Evolutionary conservation across 2,113 vertebrate genomes (phyloP).

Genomic region (Oreochromis tanganicae): DNA sequence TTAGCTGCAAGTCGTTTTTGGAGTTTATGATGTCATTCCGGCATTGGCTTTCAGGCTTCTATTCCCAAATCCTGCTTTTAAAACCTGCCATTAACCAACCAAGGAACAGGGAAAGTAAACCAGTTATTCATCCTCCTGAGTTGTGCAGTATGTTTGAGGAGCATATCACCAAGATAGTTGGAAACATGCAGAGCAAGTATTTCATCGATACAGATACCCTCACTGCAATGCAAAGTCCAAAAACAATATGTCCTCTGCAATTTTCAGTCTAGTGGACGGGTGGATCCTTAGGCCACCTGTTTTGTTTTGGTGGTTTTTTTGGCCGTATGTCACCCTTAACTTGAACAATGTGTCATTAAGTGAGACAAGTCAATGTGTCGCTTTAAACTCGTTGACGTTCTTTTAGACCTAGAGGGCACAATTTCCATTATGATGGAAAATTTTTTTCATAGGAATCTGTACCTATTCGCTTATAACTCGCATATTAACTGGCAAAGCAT

Average conservation of each 20-base stretch:
- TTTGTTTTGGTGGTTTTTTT: neutral
- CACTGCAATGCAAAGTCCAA: neutral
- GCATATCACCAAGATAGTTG: neutral
- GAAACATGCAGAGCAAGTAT: neutral
- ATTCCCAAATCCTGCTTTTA: conserved; percentile 13
- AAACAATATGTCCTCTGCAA: neutral
- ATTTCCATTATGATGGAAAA: neutral
- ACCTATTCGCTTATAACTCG: neutral
- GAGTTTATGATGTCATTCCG: conserved; percentile 36
- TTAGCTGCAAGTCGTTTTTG: conserved; percentile 21
- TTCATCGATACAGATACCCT: neutral
- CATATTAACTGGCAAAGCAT: neutral
- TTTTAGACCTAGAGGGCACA: neutral
- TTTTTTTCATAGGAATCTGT: neutral
- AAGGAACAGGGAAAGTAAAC: neutral
- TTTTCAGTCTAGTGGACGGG: neutral
- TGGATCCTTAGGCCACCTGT: neutral
- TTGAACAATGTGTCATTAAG: neutral
- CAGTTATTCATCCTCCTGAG: neutral
- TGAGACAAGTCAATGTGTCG: neutral
- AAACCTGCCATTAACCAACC: conserved; percentile 36
- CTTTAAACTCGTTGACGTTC: neutral
- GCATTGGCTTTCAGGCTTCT: neutral
- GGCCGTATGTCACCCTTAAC: neutral
- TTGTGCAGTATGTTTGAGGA: neutral